Conservation (phyloP, 2,113 vertebrate genomes). For the Eubucco bourcierii region DNA sequence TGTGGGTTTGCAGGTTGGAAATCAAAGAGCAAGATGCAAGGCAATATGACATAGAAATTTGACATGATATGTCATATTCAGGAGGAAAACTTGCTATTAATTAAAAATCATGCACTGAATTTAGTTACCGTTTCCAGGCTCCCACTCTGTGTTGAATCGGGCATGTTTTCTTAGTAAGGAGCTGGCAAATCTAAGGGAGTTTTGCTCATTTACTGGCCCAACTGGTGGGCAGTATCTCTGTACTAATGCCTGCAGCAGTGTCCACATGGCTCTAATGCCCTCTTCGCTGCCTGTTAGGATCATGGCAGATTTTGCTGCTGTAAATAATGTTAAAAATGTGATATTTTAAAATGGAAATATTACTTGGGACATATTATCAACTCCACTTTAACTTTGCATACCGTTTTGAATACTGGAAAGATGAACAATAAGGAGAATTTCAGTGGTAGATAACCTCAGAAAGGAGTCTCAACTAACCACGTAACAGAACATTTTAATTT, state of each 20-base stretch:
- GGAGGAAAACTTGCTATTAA: neutral
- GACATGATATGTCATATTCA: neutral
- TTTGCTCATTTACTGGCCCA: neutral
- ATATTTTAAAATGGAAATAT: neutral
- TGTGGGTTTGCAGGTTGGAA: neutral
- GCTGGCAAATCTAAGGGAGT: neutral
- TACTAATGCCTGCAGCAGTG: neutral
- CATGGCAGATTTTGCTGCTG: neutral
- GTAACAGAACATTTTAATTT: neutral
- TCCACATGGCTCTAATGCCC: neutral
- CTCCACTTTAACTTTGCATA: neutral
- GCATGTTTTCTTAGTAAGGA: neutral
- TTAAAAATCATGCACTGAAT: neutral
- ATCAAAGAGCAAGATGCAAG: neutral
- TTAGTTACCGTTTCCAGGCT: neutral
- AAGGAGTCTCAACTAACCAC: fast-evolving
- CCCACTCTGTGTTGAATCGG: neutral
- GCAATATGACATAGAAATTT: neutral
- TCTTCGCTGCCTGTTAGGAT: neutral
- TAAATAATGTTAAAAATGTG: neutral
- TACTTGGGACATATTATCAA: neutral
- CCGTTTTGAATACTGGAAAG: neutral
- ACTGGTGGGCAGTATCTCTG: fast-evolving
- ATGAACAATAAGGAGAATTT: neutral
- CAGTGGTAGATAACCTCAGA: neutral